These are phyloP conservation scores for Pachyseris speciosa DNA, from an alignment of 64 coral and sea anemone species.

Conservation along the genomic window DNA sequence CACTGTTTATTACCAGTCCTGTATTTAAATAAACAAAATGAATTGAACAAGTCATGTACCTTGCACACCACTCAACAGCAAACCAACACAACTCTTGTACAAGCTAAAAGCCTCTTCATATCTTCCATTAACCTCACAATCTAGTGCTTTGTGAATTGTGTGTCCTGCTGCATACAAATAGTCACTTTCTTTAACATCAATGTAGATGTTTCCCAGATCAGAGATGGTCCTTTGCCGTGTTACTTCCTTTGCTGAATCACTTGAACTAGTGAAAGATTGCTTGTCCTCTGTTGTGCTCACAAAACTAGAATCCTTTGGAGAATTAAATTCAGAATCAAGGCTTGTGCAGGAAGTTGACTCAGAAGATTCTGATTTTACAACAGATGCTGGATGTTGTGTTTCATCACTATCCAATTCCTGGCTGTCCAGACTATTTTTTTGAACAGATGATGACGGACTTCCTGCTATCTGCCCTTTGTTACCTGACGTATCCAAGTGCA, in stretches of 20 bases:
- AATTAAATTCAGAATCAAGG: background rate
- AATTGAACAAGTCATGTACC: conserved; percentile 11
- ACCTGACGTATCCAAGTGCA: background rate
- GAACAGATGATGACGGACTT: background rate
- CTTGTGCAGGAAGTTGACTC: background rate
- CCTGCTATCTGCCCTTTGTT: background rate
- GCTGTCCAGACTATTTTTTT: background rate
- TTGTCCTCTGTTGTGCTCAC: background rate
- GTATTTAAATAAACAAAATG: background rate
- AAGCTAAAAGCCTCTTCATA: conserved; percentile 94
- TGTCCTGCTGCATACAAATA: conserved; percentile 91
- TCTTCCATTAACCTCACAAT: conserved; percentile 88
- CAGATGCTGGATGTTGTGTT: background rate
- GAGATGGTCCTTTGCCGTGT: conserved; percentile 11
- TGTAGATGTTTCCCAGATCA: conserved; percentile 39
- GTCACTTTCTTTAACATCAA: conserved; percentile 55
- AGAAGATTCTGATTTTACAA: background rate
- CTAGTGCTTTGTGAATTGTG: conserved; percentile 81
- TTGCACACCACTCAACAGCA: conserved; percentile 93
- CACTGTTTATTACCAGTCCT: no score
- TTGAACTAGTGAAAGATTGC: conserved; percentile 11
- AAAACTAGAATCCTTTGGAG: background rate
- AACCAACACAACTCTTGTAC: conserved; percentile 92
- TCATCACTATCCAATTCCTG: background rate
- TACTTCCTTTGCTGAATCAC: background rate